Conservation (phyloP, 2,113 vertebrate species). For the Rhabdornis inornatus region DNA sequence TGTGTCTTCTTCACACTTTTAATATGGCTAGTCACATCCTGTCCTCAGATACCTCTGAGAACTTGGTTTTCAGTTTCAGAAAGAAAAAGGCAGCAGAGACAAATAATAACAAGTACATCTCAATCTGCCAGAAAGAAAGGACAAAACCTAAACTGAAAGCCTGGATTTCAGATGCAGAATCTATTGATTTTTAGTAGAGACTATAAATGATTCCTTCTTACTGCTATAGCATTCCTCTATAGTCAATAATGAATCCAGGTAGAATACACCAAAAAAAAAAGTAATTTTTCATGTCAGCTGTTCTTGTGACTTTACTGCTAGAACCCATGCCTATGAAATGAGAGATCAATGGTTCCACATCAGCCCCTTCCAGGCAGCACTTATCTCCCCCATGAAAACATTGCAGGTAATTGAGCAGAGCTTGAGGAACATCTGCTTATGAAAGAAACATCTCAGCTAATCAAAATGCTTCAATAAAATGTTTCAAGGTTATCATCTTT, state of each 20-base stretch:
- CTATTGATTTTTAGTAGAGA: neutral
- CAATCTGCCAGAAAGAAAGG: neutral
- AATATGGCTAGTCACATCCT: neutral
- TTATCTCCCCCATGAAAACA: neutral
- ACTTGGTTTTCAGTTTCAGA: neutral
- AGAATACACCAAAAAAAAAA: neutral
- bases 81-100: neutral
- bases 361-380: neutral
- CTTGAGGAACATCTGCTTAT: conserved; percentile 6
- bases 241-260: neutral
- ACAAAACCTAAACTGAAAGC: neutral
- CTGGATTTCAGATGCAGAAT: neutral
- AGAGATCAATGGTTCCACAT: neutral
- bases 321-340: neutral
- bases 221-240: neutral
- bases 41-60: neutral
- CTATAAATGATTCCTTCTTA: neutral
- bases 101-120: neutral
- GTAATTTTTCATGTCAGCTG: neutral
- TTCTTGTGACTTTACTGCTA: neutral
- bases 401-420: neutral
- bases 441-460: neutral
- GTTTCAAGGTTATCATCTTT: neutral
- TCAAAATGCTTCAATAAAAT: neutral
- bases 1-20: neutral